Percentiles rank a stretch among this genome's conserved stretches.
Conservation (phyloP, 2,113 vertebrate species). For the Athene cunicularia region DNA sequence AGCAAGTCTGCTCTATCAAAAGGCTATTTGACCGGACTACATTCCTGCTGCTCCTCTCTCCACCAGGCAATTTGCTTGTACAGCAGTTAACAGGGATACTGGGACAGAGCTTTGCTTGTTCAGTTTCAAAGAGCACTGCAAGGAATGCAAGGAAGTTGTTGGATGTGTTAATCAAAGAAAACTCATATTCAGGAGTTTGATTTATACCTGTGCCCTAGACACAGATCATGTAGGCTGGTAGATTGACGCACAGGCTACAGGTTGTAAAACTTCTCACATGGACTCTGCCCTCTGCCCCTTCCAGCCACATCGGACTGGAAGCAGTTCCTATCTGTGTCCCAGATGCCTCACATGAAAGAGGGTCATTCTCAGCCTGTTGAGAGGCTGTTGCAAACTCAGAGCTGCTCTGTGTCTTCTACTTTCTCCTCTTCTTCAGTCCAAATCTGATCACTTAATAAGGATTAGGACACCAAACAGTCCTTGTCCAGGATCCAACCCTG, state of each 20-base stretch:
- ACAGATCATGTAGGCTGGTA: neutral
- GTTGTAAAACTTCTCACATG: neutral
- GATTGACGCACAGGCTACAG: neutral
- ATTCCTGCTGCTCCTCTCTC: constrained; percentile 38
- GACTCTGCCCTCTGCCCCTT: constrained; percentile 37
- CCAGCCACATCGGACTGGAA: neutral
- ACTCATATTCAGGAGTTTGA: constrained; percentile 8
- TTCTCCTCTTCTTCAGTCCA: neutral
- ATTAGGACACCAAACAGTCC: neutral
- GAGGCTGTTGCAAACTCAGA: neutral
- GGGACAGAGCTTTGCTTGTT: constrained; percentile 55
- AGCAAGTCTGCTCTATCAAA: constrained; percentile 1
- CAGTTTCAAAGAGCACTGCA: constrained; percentile 30
- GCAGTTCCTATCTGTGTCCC: neutral
- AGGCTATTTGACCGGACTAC: constrained; percentile 9
- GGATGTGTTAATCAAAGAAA: constrained; percentile 38
- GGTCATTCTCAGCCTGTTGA: neutral
- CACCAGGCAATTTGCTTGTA: neutral
- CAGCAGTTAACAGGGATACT: neutral
- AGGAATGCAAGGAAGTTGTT: constrained; percentile 47
- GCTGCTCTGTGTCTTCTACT: neutral
- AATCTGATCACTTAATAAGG: neutral
- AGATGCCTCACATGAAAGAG: neutral
- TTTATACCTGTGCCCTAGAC: neutral
- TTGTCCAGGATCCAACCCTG: neutral